Evolutionary conservation across 2,888 invertebrate species (phyloP).

Genomic region (Trissonchulus latispiculum): DNA sequence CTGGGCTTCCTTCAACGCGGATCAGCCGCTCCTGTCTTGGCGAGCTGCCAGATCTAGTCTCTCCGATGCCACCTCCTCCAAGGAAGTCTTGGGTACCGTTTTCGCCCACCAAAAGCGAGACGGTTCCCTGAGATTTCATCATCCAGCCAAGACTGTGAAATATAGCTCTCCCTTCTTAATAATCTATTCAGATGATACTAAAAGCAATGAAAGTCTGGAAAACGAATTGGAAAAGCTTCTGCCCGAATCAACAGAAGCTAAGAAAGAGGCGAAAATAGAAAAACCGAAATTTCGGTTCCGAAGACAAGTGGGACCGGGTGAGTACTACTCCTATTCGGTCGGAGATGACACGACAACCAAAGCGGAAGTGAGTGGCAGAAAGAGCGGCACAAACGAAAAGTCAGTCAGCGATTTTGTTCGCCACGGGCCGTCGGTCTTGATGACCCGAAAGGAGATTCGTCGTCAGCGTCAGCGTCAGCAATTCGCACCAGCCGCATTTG

Average conservation of each 20-base stretch:
- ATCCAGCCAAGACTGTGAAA: background rate
- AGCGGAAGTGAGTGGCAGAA: background rate
- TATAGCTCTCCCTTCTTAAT: slow-evolving; percentile 7
- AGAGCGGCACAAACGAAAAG: too few species aligned
- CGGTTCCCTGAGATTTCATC: background rate
- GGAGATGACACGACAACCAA: background rate
- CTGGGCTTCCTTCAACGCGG: slow-evolving; percentile 13
- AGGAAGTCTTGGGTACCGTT: slow-evolving; percentile 2
- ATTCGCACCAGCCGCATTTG: background rate
- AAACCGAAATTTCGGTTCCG: too few species aligned
- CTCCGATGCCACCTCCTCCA: background rate
- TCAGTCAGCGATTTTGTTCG: background rate
- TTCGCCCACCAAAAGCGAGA: slow-evolving; percentile 9
- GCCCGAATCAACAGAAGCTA: too few species aligned
- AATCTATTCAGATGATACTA: slow-evolving; percentile 4
- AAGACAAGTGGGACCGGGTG: background rate
- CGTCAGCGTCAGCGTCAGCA: background rate
- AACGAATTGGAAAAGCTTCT: background rate
- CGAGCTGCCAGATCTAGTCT: background rate
- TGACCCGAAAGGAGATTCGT: background rate
- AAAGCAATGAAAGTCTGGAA: background rate
- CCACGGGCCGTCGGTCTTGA: slow-evolving; percentile 4
- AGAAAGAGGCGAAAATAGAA: too few species aligned
- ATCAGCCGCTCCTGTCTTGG: too few species aligned
- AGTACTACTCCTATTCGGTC: background rate